Base-by-base conservation (phyloP, 2,888 invertebrate genomes). In the Lamellibrachia satsuma region DNA sequence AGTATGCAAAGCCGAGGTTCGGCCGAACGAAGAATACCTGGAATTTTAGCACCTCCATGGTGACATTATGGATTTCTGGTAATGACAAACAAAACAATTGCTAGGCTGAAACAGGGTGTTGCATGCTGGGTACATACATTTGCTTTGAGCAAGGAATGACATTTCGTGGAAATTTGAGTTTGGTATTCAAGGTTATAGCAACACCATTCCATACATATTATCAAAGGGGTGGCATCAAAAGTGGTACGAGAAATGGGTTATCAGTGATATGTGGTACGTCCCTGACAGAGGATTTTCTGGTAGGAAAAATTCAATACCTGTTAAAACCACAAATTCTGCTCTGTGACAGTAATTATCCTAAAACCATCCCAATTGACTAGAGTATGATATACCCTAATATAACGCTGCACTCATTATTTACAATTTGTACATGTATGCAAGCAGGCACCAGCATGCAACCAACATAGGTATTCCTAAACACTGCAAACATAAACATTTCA, bases 401-500 rank as follows among this genome's bases (percentile, higher is more conserved):
- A 75, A 75, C 15, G n/a, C 22, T 22, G 15, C 55, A 55, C 55
- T 55, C 55, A 15, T 75, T 75, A 75, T 75, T 75, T 75, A 75
- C 75, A 75, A 75, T 22, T 75, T 75, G 15, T 15, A 75, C 75
- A 75, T 22, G 75, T 15, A 11, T 22, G n/a, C 75, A 75, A 75
- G 75, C 75, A 75, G 22, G 22, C 2, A n/a, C 75, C 75, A 75
- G 75, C 75, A 75, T 75, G 75, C 75, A 75, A 75, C 22, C 11
- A 57, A 75, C n/a, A 22, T 75, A 75, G n/a, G 75, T 75, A 75
- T 75, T 75, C 75, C 22, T 75, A 75, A 75, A 75, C 75, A 15
- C 75, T 75, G 75, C 75, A 75, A 75, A 75, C 75, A 75, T 75
- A 75, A 75, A 75, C 75, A 75, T 75, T 75, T 75, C 6, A 75